These are phyloP conservation scores for Heteromyza rotundicornis DNA, from an alignment of 2,888 invertebrate species.

Conservation along the genomic window DNA sequence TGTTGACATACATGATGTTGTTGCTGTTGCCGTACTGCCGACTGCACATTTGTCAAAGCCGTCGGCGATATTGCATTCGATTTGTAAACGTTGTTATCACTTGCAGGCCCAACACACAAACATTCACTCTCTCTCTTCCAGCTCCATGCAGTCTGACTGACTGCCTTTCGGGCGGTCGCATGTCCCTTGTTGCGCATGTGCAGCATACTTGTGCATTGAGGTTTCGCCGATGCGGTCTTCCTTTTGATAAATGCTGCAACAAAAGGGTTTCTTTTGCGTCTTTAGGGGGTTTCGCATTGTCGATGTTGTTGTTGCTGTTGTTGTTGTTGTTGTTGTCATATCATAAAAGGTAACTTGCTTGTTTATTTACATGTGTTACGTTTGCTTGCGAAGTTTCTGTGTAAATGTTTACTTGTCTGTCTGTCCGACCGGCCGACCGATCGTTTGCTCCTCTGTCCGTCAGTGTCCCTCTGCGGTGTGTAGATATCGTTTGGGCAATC, in stretches of 20 bases:
- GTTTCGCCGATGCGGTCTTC: neutral
- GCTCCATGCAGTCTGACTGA: neutral
- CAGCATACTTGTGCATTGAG: no score
- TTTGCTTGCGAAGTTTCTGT: constrained; percentile 52
- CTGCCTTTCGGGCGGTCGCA: neutral
- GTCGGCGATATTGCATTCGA: constrained; percentile 45
- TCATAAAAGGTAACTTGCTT: constrained; percentile 29
- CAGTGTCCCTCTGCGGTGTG: neutral
- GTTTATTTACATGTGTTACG: constrained; percentile 54
- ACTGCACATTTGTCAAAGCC: constrained; percentile 41
- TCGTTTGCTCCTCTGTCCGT: neutral
- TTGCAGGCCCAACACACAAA: constrained; percentile 22
- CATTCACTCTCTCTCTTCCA: neutral
- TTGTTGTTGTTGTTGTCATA: no score
- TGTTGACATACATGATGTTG: constrained; percentile 2
- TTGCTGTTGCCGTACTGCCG: constrained; percentile 9
- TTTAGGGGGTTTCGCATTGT: neutral
- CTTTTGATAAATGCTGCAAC: constrained; percentile 6
- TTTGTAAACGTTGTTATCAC: constrained; percentile 56
- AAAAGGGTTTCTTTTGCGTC: constrained; percentile 14
- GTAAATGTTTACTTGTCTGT: constrained; percentile 42
- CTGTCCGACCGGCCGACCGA: neutral
- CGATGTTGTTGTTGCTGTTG: no score
- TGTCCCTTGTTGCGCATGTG: neutral
- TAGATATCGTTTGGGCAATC: neutral